Evolutionary conservation across 2,888 invertebrate species (phyloP).

Genomic region (Lamellibrachia satsuma): DNA sequence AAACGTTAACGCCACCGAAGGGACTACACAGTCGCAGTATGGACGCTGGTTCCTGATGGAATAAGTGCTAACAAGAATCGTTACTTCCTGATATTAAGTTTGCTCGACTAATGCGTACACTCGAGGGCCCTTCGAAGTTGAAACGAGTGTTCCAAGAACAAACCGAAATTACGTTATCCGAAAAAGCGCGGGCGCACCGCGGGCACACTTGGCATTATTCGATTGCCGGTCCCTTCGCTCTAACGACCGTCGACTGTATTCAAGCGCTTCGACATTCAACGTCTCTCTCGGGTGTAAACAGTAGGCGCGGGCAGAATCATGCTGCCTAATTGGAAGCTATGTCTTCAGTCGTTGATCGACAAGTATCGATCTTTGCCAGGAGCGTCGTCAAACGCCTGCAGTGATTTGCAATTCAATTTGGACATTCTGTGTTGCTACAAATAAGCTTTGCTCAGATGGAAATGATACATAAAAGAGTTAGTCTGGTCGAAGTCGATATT

Average conservation of each 20-base stretch:
- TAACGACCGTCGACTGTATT: neutral
- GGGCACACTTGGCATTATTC: neutral
- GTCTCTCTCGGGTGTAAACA: neutral
- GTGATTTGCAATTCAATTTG: neutral
- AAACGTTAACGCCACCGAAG: neutral
- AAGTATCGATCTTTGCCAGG: neutral
- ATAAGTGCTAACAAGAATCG: neutral
- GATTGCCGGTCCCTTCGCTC: neutral
- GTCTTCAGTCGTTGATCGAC: neutral
- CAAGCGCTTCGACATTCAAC: neutral
- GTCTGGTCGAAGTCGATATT: neutral
- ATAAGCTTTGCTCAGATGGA: neutral
- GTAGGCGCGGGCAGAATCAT: neutral
- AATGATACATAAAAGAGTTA: conserved; percentile 13
- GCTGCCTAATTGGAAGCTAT: neutral
- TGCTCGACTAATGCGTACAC: neutral
- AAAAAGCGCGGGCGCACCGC: neutral
- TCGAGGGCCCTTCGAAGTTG: neutral
- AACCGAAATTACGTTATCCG: neutral
- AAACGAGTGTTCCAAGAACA: conserved; percentile 1
- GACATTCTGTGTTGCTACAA: neutral
- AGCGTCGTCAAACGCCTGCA: neutral
- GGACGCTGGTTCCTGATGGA: neutral
- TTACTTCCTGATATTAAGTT: neutral
- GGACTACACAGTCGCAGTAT: neutral